These are phyloP conservation scores for Leptinotarsa texana DNA, from an alignment of 1,140 invertebrate species.

Conservation along the genomic window DNA sequence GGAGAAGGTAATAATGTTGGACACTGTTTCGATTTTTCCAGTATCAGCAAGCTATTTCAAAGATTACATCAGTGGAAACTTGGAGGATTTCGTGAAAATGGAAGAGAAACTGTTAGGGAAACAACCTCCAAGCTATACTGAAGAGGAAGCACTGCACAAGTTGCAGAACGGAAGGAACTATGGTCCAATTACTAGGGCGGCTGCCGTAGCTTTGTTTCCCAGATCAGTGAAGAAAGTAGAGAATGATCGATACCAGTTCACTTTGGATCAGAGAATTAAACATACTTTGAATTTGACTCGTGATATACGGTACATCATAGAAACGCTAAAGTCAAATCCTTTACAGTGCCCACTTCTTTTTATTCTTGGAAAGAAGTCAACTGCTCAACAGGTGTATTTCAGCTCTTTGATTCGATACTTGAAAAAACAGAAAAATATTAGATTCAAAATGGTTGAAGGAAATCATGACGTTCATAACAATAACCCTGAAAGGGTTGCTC, in stretches of 20 bases:
- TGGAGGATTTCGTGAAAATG: conserved; percentile 47
- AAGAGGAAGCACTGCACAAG: conserved; percentile 59
- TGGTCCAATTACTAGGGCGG: conserved; percentile 45
- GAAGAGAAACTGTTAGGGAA: conserved; percentile 46
- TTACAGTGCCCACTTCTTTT: conserved; percentile 51
- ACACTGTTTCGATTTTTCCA: conserved; percentile 55
- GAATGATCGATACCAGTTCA: conserved; percentile 52
- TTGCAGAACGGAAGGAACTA: conserved; percentile 52
- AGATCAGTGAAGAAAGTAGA: conserved; percentile 54
- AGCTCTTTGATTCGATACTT: conserved; percentile 24
- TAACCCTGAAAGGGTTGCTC: conserved; percentile 60
- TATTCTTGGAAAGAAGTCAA: conserved; percentile 42
- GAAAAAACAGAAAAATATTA: conserved; percentile 44
- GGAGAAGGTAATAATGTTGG: conserved; percentile 60
- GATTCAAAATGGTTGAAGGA: conserved; percentile 58
- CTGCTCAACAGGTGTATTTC: conserved; percentile 10
- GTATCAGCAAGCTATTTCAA: conserved; percentile 47
- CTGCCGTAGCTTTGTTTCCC: conserved; percentile 59
- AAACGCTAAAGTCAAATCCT: conserved; percentile 45
- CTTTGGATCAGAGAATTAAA: conserved; percentile 45
- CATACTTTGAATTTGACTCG: conserved; percentile 34
- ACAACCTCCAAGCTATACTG: conserved; percentile 55
- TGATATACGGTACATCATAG: conserved; percentile 41
- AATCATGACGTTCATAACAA: conserved; percentile 70
- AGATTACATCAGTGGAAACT: conserved; percentile 40